These are phyloP conservation scores for Macaria liturata DNA, from an alignment of 2,888 invertebrate genomes.

Conservation along the genomic window DNA sequence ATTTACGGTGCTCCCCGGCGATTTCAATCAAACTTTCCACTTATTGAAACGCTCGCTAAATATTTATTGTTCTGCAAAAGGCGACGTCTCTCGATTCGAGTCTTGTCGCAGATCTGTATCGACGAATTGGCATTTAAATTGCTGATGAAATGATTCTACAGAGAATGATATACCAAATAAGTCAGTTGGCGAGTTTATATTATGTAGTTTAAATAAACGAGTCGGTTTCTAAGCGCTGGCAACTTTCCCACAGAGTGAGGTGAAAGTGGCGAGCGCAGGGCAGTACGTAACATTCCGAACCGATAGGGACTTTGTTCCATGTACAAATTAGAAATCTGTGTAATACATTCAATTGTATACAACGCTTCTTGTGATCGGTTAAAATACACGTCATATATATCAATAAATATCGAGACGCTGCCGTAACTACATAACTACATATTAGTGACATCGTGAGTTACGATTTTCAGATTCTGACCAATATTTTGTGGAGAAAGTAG, in stretches of 20 bases:
- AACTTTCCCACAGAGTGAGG: constrained; percentile 74
- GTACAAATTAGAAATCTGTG: constrained; percentile 47
- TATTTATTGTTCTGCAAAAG: constrained; percentile 22
- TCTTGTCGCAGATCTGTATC: constrained; percentile 17
- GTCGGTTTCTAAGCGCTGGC: constrained; percentile 71
- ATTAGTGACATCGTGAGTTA: too few species aligned
- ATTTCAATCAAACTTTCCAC: constrained; percentile 41
- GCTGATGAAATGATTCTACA: constrained; percentile 16
- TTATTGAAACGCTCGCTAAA: constrained; percentile 30
- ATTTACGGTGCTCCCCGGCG: constrained; percentile 48
- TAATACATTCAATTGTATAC: constrained; percentile 13
- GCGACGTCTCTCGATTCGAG: constrained; percentile 11
- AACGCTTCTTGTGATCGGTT: too few species aligned
- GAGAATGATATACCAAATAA: constrained; percentile 23
- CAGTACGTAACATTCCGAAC: constrained; percentile 69
- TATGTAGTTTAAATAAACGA: constrained; percentile 51
- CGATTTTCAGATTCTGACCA: too few species aligned
- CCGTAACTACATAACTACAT: too few species aligned
- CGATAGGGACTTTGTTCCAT: constrained; percentile 61
- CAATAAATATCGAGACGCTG: too few species aligned
- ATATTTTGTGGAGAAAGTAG: too few species aligned
- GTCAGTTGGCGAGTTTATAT: constrained; percentile 33
- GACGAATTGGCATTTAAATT: constrained; percentile 17
- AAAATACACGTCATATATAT: too few species aligned
- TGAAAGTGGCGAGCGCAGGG: constrained; percentile 72